Evolutionary conservation across 64 coral and sea anemone genomes (phyloP).

Genomic region (Stichodactyla helianthus): DNA sequence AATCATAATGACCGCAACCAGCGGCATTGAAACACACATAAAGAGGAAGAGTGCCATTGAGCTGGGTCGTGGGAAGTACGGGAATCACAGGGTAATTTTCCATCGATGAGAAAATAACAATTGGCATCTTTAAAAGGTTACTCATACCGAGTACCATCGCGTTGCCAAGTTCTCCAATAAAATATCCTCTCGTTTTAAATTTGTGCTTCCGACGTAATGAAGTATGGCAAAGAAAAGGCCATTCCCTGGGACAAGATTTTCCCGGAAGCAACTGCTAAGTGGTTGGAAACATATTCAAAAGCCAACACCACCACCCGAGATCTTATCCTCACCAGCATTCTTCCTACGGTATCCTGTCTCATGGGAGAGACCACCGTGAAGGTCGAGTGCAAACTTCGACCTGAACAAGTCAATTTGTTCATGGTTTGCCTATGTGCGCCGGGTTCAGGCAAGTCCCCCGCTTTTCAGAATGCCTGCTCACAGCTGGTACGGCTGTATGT

Average conservation of each 20-base stretch:
- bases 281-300: constrained; percentile 18
- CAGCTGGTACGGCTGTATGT: constrained; percentile 28
- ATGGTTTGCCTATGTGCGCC: constrained; percentile 26
- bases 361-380: constrained; percentile 28
- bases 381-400: constrained; percentile 27
- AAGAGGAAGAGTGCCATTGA: too few relatives aligned
- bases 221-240: background rate
- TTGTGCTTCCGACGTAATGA: background rate
- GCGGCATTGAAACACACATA: too few relatives aligned
- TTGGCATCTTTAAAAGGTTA: too few relatives aligned
- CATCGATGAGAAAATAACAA: too few relatives aligned
- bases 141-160: too few relatives aligned
- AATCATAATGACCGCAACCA: too few relatives aligned
- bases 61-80: too few relatives aligned
- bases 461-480: constrained; percentile 34
- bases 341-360: constrained; percentile 29
- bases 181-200: too few relatives aligned
- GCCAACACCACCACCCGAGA: constrained; percentile 40
- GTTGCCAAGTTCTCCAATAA: too few relatives aligned
- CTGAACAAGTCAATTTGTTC: constrained; percentile 31
- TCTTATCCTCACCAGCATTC: constrained; percentile 21
- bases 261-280: background rate
- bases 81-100: too few relatives aligned
- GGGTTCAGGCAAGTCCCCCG: constrained; percentile 26
- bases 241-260: constrained; percentile 27